phyloP scores from a whole-genome alignment of 2,113 vertebrate genomes.

The Trachemys scripta region DNA sequence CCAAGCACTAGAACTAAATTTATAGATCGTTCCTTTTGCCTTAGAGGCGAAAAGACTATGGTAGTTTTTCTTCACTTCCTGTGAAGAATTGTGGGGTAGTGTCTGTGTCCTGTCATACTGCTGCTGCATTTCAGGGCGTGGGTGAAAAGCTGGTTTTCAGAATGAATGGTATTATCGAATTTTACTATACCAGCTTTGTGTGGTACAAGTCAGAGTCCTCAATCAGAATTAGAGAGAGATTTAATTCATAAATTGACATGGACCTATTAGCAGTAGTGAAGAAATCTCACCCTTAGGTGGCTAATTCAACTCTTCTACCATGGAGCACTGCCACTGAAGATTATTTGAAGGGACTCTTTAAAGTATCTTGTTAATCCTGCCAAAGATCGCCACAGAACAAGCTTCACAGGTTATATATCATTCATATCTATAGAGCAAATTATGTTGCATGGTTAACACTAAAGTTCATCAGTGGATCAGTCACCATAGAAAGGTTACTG shows the following conservation, averaged over 20 bases:
- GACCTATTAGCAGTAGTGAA: not conserved
- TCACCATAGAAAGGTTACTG: not conserved
- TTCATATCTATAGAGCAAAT: not conserved
- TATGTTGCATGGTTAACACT: not conserved
- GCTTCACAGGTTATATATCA: fast-evolving
- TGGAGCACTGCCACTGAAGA: not conserved
- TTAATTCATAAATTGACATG: not conserved
- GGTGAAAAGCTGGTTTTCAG: not conserved
- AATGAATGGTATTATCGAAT: not conserved
- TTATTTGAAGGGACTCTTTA: fast-evolving
- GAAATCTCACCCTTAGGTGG: not conserved
- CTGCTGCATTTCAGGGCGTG: not conserved
- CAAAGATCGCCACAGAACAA: not conserved
- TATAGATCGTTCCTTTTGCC: not conserved
- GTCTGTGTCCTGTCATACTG: not conserved
- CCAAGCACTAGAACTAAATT: not conserved
- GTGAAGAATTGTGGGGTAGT: not conserved
- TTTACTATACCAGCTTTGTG: not conserved
- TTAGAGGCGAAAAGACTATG: not conserved
- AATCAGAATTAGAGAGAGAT: not conserved
- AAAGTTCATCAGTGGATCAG: not conserved
- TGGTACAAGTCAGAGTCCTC: not conserved
- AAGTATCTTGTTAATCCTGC: not conserved
- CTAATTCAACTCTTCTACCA: not conserved
- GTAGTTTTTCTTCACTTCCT: not conserved